phyloP scores from a whole-genome alignment of 2,113 vertebrate genomes.

The Anser brachyrhynchus region DNA sequence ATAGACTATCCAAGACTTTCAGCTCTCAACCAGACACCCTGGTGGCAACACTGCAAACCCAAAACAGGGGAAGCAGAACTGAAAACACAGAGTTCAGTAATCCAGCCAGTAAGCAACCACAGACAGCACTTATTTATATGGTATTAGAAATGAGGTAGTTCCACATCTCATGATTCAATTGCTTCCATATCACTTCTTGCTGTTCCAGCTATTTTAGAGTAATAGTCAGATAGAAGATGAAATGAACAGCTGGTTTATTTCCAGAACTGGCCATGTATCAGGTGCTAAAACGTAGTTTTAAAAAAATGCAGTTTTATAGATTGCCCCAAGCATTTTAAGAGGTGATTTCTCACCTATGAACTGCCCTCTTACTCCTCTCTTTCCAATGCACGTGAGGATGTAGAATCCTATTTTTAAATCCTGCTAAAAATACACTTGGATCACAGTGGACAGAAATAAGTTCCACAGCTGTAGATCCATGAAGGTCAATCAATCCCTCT shows the following conservation, averaged over 20 bases:
- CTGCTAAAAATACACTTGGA: constrained; percentile 13
- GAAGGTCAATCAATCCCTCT: neutral
- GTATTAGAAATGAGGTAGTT: neutral
- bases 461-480: neutral
- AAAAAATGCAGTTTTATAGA: neutral
- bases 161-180: neutral
- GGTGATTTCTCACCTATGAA: neutral
- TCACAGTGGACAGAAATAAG: constrained; percentile 12
- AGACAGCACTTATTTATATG: neutral
- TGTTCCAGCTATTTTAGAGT: neutral
- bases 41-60: neutral
- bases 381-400: neutral
- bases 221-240: neutral
- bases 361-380: neutral
- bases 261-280: neutral
- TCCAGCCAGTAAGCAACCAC: neutral
- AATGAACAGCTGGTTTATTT: neutral
- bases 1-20: neutral
- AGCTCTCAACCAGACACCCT: neutral
- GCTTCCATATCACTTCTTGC: neutral
- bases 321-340: neutral
- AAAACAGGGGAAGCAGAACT: neutral
- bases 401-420: constrained; percentile 38
- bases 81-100: neutral
- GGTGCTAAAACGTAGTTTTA: neutral